Evolutionary conservation across 2,113 vertebrate genomes (phyloP), one percentile per base, ranked within the genome.

Genomic region (Beaufortia kweichowensis): DNA sequence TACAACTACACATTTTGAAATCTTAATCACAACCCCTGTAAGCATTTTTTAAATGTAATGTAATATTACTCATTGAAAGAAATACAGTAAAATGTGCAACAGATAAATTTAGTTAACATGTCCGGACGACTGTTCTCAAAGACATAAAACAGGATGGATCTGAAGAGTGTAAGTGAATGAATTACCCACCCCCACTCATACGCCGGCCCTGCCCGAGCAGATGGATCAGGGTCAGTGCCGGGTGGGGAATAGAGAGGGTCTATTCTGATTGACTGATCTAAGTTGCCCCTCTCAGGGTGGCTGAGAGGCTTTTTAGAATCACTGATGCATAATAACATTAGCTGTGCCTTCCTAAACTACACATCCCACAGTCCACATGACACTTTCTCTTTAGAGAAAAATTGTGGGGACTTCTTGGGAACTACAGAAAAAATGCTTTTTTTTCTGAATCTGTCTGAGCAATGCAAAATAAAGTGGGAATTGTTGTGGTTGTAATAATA

Each of bases 221-320:
- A 73, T 76, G 85, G 56, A 63, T 28, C 60, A 71, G 86, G 85
- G 85, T 91, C 90, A 84, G 86, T 87, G 83, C 46, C 74, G 64
- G 26, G 62, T 60, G 67, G 9, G 6, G 50, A 75, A 72, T 77
- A 60, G 61, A 72, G 56, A 39, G 74, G 62, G 77, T 81, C 78
- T 55, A 35, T 61, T n/a, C 69, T 82, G 61, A 69, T 77, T n/a
- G 31, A 78, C 66, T 78, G 82, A 67, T 80, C 80, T 65, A 77
- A 65, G 79, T 79, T 75, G 39, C 67, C 85, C 77, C 56, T 76
- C 75, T 46, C 26, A 39, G 79, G 76, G 33, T 71, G 69, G n/a
- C 29, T 57, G 29, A 83, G 33, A 63, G 17, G 39, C 57, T 17
- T 65, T 62, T 62, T 65, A 60, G 41, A 78, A n/a, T 33, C 77